These are phyloP conservation scores for Megastigmus dorsalis DNA, from an alignment of 2,888 invertebrate species.

Conservation along the genomic window DNA sequence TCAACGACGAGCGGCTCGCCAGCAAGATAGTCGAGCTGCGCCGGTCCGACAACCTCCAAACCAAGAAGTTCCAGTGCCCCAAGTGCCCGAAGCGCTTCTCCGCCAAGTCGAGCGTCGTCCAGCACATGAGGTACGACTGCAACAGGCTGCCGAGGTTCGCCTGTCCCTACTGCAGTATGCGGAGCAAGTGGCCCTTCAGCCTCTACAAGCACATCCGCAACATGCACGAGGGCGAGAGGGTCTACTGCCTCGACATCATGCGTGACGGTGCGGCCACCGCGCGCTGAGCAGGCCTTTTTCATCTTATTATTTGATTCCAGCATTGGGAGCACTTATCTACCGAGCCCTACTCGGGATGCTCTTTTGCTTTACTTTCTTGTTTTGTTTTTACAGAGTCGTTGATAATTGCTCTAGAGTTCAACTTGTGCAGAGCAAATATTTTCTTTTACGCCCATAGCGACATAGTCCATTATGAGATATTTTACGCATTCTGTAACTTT, in stretches of 20 bases:
- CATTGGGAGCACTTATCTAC: no score
- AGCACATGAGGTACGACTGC: slow-evolving; percentile 83
- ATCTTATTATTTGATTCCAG: no score
- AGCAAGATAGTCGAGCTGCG: slow-evolving; percentile 26
- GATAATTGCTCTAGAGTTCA: no score
- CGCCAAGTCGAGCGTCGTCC: slow-evolving; percentile 61
- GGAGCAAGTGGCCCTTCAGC: slow-evolving; percentile 54
- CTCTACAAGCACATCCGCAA: slow-evolving; percentile 66
- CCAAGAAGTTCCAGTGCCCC: slow-evolving; percentile 56
- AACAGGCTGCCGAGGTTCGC: slow-evolving; percentile 39
- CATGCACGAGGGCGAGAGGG: slow-evolving; percentile 59
- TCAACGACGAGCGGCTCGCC: background rate
- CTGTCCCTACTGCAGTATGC: slow-evolving; percentile 36
- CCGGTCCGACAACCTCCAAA: background rate
- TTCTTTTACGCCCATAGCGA: no score
- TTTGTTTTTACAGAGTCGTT: no score
- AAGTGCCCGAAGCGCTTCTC: slow-evolving; percentile 63
- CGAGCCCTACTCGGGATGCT: no score
- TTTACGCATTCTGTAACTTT: no score
- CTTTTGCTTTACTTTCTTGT: no score
- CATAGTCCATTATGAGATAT: no score
- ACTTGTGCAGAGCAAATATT: no score
- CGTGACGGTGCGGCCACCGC: background rate
- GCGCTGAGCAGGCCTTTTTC: no score
- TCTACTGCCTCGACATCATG: slow-evolving; percentile 30